Percentiles rank a stretch among this genome's conserved stretches.
Evolutionary conservation across 2,113 vertebrate genomes (phyloP).

Genomic region (Sialia sialis): DNA sequence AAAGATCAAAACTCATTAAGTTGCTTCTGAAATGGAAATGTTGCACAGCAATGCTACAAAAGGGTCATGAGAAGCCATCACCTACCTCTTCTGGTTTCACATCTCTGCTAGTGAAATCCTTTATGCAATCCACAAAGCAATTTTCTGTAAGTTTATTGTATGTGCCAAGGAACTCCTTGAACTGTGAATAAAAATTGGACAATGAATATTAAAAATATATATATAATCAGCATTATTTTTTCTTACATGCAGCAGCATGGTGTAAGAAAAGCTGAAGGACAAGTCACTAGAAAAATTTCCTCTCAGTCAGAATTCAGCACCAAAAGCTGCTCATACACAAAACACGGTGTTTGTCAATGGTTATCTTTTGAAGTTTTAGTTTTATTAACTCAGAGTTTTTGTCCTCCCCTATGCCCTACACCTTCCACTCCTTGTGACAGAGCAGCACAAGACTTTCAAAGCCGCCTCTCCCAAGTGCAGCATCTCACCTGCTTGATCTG

Average conservation of each 20-base stretch:
- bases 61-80: background rate
- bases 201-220: background rate
- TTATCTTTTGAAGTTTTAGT: background rate
- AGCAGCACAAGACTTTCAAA: background rate
- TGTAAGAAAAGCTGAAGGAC: background rate
- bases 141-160: conserved; percentile 98
- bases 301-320: background rate
- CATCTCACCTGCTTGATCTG: conserved; percentile 94
- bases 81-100: conserved; percentile 92
- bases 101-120: conserved; percentile 93
- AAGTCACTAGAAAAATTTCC: background rate
- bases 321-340: background rate
- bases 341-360: background rate
- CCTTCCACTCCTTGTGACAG: background rate
- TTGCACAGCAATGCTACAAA: background rate
- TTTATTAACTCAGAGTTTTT: background rate
- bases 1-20: background rate
- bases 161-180: conserved; percentile 96
- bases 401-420: background rate
- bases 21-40: background rate
- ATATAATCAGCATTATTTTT: background rate
- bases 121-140: conserved; percentile 97
- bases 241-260: background rate
- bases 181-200: conserved; percentile 73
- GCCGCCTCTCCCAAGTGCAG: background rate